These are phyloP conservation scores for Cromileptes altivelis DNA, from an alignment of 2,113 vertebrate species.

Conservation along the genomic window DNA sequence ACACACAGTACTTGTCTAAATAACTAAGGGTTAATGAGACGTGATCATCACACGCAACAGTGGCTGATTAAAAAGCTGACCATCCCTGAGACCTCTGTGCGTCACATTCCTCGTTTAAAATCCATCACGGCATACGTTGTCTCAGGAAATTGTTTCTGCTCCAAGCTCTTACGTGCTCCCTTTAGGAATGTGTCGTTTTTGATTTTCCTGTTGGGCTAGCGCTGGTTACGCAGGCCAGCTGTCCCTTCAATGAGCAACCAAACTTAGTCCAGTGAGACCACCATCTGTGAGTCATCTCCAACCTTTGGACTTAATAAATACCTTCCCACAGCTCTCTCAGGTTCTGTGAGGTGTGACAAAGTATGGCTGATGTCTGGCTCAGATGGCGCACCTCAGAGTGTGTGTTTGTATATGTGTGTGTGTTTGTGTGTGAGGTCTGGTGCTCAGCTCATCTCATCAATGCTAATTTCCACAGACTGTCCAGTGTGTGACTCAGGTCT, in stretches of 20 bases:
- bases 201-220: slow-evolving; percentile 9
- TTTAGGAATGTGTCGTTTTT: slow-evolving; percentile 41
- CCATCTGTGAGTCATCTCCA: slow-evolving; percentile 65
- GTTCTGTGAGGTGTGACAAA: slow-evolving; percentile 68
- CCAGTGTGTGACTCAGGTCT: slow-evolving; percentile 25
- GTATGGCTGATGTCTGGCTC: slow-evolving; percentile 68
- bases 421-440: not conserved
- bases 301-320: slow-evolving; percentile 61
- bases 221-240: slow-evolving; percentile 46
- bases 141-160: slow-evolving; percentile 1
- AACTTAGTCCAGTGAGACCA: slow-evolving; percentile 49
- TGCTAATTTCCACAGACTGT: not conserved
- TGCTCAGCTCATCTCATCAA: not conserved
- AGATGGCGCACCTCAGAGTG: slow-evolving; percentile 38
- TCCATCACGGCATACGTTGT: slow-evolving; percentile 14
- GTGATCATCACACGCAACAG: slow-evolving; percentile 12
- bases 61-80: slow-evolving; percentile 35
- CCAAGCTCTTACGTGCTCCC: not conserved
- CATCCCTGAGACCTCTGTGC: slow-evolving; percentile 14
- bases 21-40: slow-evolving; percentile 43
- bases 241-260: slow-evolving; percentile 46
- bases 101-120: slow-evolving; percentile 7
- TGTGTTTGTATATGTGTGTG: not conserved
- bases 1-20: slow-evolving; percentile 5
- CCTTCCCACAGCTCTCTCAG: slow-evolving; percentile 38